These are phyloP conservation scores for Leuctra nigra DNA, from an alignment of 2,888 invertebrate genomes.

Conservation along the genomic window DNA sequence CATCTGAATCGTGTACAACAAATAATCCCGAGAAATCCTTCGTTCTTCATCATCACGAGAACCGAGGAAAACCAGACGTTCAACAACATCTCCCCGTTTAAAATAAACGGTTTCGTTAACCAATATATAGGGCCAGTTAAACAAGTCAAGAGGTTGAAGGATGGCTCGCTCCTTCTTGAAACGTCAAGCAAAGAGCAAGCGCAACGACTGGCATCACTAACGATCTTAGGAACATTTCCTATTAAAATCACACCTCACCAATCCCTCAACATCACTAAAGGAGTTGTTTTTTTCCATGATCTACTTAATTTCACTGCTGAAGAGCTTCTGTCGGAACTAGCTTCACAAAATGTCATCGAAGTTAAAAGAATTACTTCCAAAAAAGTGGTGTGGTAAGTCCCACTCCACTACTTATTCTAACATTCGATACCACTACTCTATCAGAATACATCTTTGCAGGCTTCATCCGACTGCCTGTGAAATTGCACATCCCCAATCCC, in stretches of 20 bases:
- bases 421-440: not conserved
- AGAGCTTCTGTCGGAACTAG: not conserved
- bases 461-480: not conserved
- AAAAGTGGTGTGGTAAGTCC: not conserved
- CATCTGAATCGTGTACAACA: no score
- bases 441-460: not conserved
- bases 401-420: not conserved
- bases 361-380: not conserved
- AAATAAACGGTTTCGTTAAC: not conserved
- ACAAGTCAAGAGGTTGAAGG: not conserved
- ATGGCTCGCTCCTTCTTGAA: not conserved
- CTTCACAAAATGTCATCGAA: not conserved
- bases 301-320: not conserved
- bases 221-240: not conserved
- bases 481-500: not conserved
- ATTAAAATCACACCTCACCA: not conserved
- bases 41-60: no score
- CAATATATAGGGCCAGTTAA: not conserved
- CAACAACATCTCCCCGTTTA: not conserved
- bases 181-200: not conserved
- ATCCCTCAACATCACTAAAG: not conserved
- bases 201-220: not conserved
- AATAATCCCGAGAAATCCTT: no score
- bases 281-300: not conserved
- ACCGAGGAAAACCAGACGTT: not conserved